phyloP scores from a whole-genome alignment of 2,888 invertebrate genomes.

The Diaphora mendica region DNA sequence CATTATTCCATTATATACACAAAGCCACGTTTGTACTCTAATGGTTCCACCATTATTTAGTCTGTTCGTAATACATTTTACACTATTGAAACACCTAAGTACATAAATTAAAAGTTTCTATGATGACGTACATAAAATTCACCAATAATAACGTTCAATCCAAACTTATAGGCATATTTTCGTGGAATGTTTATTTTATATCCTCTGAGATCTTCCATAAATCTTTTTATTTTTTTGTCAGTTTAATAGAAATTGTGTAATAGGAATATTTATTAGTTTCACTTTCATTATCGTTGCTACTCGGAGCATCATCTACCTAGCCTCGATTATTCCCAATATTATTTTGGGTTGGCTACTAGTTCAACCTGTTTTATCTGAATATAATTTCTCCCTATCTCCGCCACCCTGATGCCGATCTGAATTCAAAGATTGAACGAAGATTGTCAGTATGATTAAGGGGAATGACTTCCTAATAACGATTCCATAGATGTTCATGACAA shows the following conservation, averaged over 20 bases:
- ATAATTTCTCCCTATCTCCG: too few species aligned
- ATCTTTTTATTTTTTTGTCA: neutral
- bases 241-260: neutral
- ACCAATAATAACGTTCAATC: conserved; percentile 29
- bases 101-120: conserved; percentile 44
- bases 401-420: too few species aligned
- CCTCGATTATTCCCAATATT: too few species aligned
- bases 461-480: too few species aligned
- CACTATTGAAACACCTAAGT: conserved; percentile 41
- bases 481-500: too few species aligned
- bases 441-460: too few species aligned
- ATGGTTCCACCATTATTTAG: conserved; percentile 43
- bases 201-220: neutral
- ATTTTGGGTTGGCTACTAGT: too few species aligned
- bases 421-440: too few species aligned
- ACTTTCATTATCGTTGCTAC: neutral
- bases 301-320: too few species aligned
- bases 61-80: conserved; percentile 40
- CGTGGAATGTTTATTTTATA: neutral
- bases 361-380: too few species aligned
- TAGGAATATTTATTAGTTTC: neutral
- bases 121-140: conserved; percentile 40
- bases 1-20: neutral
- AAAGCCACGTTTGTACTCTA: conserved; percentile 21
- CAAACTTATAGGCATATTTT: conserved; percentile 11